Base-by-base conservation (phyloP, 2,113 vertebrate genomes). In the Galbula dea region DNA sequence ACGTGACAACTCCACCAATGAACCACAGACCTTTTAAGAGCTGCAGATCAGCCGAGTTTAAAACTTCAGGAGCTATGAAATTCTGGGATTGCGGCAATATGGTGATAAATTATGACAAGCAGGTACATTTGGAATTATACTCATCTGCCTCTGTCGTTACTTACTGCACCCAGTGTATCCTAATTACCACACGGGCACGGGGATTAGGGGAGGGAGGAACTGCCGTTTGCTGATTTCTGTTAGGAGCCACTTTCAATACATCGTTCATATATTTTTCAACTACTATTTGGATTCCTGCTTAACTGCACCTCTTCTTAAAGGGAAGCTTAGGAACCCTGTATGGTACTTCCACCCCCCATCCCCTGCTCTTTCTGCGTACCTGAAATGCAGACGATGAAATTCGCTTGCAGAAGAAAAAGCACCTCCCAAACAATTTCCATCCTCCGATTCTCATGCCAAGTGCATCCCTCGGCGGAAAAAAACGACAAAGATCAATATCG, bases 371-470 rank as follows among this genome's bases (percentile, higher is more conserved):
- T 46, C 88, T 92, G 95, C 98, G 89, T 98, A 99, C 99, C 99
- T 99, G 99, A 99, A 98, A 99, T 98, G 97, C 98, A 98, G 97
- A 99, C 98, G 97, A 99, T 98, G 96, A 99, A 98, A 98, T 99
- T 99, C 96, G 98, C 98, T 97, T 99, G 99, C 97, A 99, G 98
- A 97, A 99, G 98, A 97, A 99, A 98, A 97, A 99, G 97, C 98
- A 99, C 98, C 98, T 99, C 99, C 99, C 98, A 99, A 98, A 99
- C 98, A 98, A 99, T 98, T 99, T 99, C 99, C 99, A 99, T 99
- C 97, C 97, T 99, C 98, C 89, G 98, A 98, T 97, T 97, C 98
- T 99, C 98, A 99, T 99, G 98, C 98, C 99, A 99, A 98, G 98
- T 97, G 97, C 98, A 99, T 99, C 97, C 98, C 98, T 98, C 97